Percentiles rank a stretch among this genome's conserved stretches.
Evolutionary conservation across 2,888 invertebrate genomes (phyloP).

Genomic region (Aphidoletes aphidimyza): DNA sequence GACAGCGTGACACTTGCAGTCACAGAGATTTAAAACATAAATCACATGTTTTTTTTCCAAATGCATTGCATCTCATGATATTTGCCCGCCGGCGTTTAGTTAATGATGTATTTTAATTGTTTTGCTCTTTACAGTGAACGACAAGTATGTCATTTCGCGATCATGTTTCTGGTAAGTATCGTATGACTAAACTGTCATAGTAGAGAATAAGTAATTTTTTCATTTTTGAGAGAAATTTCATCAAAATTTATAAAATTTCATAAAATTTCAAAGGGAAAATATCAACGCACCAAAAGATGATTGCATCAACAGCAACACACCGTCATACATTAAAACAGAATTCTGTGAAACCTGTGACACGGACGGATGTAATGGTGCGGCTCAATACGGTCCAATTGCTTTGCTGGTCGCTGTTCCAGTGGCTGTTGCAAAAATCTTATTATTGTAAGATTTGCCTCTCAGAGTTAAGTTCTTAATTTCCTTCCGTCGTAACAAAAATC

Average conservation of each 20-base stretch:
- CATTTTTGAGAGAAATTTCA: no score
- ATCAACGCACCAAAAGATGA: slow-evolving; percentile 64
- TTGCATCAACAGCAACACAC: slow-evolving; percentile 63
- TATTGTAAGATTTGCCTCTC: slow-evolving; percentile 54
- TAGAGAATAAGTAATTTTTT: no score
- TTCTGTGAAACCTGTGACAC: slow-evolving; percentile 65
- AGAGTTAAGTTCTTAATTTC: background rate
- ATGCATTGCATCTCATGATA: background rate
- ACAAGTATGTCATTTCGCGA: slow-evolving; percentile 65
- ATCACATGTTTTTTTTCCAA: background rate
- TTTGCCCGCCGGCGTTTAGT: background rate
- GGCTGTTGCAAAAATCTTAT: slow-evolving; percentile 56
- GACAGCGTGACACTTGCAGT: background rate
- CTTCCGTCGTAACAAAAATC: background rate
- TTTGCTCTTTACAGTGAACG: slow-evolving; percentile 63
- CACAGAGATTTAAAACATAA: background rate
- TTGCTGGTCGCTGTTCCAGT: slow-evolving; percentile 59
- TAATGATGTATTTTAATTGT: background rate
- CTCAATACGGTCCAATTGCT: slow-evolving; percentile 60
- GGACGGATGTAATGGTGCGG: slow-evolving; percentile 65
- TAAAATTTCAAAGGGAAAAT: no score
- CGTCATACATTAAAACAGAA: slow-evolving; percentile 65
- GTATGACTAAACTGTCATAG: no score
- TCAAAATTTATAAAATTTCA: no score
- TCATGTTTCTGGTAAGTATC: slow-evolving; percentile 67